Evolutionary conservation across 2,797 vertebrate genomes (phyloP), one percentile per base, ranked within the genome.

Genomic region (Synaphobranchus kaupii): DNA sequence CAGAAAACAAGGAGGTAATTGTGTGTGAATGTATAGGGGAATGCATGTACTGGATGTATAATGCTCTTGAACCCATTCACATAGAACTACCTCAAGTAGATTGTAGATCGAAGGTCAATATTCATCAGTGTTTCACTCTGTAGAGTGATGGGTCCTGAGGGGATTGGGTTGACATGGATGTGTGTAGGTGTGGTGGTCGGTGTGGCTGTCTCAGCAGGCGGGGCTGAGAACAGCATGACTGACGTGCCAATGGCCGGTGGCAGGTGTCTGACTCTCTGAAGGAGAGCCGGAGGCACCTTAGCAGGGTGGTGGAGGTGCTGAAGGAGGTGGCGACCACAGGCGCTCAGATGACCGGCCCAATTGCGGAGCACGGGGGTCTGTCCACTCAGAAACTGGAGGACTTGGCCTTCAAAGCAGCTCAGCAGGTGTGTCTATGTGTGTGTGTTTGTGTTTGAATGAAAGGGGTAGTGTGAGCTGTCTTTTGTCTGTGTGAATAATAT

Each of bases 321-420:
- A 98, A 99, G 93, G 98, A 99, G 88, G 96, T 98, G 90, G 97
- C 97, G 0, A 98, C 98, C 0, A 97, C 97, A 0, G 98, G 97
- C 0, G 97, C 97, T 5, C 98, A 98, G 95, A 96, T 98, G 94
- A 92, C 97, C 0, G 96, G 97, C 0, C 94, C 97, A 0, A 91
- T 99, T 86, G 94, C 96, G 0, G 98, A 99, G 91, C 97, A 97
- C 0, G 98, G 99, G 89, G 98, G 98, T 0, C 94, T 99, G 28
- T 94, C 92, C 0, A 94, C 97, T 0, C 91, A 95, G 0, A 97
- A 95, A 73, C 91, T 99, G 87, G 98, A 99, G 89, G 98, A 99
- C 10, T 86, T 97, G 56, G 95, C 95, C 81, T 97, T 96, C 94
- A 98, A 97, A 90, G 97, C 95, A 0, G 95, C 96, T 25, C 97